Evolutionary conservation across 2,888 invertebrate genomes (phyloP), one percentile per base, ranked within the genome.

Genomic region (Papilio protenor): DNA sequence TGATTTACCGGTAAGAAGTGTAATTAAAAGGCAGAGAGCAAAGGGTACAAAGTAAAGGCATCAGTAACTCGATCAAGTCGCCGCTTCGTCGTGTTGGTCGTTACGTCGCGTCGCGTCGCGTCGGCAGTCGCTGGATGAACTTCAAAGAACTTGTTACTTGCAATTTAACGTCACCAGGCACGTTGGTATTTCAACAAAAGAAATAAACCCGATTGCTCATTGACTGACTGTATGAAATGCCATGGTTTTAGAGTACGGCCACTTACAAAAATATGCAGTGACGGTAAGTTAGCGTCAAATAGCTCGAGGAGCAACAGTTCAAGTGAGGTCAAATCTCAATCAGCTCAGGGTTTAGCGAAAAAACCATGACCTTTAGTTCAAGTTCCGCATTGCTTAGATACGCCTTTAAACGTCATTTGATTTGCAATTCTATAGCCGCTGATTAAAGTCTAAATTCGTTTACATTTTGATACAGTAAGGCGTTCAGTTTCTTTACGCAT

Each of bases 281-380:
- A 33, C n/a, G n/a, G 16, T n/a, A 16, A 5, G 52, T 55, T n/a
- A 57, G 11, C 11, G 8, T 8, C 71, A 10, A 2, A 23, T 55
- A 57, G 18, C 23, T 49, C 16, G 61, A 33, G 40, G 16, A 66
- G 73, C 16, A 23, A 55, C 55, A 64, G 77, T 23, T 73, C 73
- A 73, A 12, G 55, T 45, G 73, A 77, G 73, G 64, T 77, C 77
- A 40, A 11, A 40, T 66, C 49, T 11, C 45, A 66, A 73, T 77
- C 73, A 40, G 27, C 61, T 27, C 21, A 49, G 33, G 33, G 23
- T 57, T 73, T 77, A 77, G 69, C 77, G 77, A 73, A 73, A 77
- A 74, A 77, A 73, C 73, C 77, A 59, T 77, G 77, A 77, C 77
- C 77, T 77, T 77, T 73, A 40, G 14, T 59, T 52, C 33, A 57